A percentile compares a stretch with the other conserved stretches of the same genome.
Evolutionary conservation across 2,113 vertebrate genomes (phyloP).

Genomic region (Campylomormyrus numenius): DNA sequence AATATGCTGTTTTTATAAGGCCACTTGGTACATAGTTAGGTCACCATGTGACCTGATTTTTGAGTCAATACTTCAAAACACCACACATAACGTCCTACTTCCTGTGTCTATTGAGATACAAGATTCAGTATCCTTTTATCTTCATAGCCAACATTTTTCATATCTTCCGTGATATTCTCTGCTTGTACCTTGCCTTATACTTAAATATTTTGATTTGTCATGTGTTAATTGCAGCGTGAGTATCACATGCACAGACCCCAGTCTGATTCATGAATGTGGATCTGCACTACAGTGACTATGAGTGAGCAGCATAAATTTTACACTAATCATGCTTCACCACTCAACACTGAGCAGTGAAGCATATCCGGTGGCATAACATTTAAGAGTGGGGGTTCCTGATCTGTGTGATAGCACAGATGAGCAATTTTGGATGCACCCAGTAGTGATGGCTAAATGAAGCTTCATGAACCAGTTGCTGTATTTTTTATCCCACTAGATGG

Average conservation of each 20-base stretch:
- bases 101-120: neutral
- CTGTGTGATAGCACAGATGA: neutral
- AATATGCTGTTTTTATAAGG: conserved; percentile 34
- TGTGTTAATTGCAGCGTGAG: neutral
- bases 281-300: neutral
- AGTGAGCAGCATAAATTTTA: neutral
- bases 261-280: neutral
- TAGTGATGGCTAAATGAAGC: neutral
- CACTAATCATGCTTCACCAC: neutral
- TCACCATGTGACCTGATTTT: conserved; percentile 37
- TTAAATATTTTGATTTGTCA: neutral
- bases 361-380: neutral
- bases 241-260: neutral
- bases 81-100: conserved; percentile 37
- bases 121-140: neutral
- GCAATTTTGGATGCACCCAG: neutral
- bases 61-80: conserved; percentile 30
- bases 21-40: conserved; percentile 40
- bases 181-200: neutral
- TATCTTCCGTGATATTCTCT: neutral
- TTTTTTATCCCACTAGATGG: neutral
- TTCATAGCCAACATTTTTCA: neutral
- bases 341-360: neutral
- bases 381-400: neutral
- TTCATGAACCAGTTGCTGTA: neutral